phyloP scores from a whole-genome alignment of 2,888 invertebrate species.

The Deilephila elpenor region DNA sequence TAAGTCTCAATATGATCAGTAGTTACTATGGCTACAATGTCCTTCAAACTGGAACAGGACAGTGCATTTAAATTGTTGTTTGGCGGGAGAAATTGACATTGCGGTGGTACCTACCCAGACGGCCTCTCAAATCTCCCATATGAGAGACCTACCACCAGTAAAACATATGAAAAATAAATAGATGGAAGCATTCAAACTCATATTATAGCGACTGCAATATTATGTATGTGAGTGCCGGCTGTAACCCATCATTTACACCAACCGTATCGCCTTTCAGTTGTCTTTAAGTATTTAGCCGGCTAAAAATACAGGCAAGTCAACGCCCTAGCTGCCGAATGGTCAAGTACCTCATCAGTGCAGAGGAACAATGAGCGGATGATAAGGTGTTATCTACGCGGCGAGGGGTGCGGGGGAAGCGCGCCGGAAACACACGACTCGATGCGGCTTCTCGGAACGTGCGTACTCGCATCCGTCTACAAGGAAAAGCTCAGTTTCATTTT shows the following conservation, averaged over 20 bases:
- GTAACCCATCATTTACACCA: conserved; percentile 18
- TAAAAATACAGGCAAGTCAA: conserved; percentile 70
- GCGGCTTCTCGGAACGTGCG: conserved; percentile 67
- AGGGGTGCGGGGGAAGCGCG: conserved; percentile 56
- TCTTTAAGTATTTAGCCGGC: conserved; percentile 37
- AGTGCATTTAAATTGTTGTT: too few species aligned
- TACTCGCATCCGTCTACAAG: conserved; percentile 53
- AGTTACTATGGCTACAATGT: too few species aligned
- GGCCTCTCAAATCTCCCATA: too few species aligned
- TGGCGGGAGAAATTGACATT: too few species aligned
- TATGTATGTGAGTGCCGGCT: neutral
- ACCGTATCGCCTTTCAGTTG: conserved; percentile 32
- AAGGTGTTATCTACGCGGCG: conserved; percentile 75
- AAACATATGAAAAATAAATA: too few species aligned
- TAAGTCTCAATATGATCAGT: too few species aligned
- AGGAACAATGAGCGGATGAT: conserved; percentile 83
- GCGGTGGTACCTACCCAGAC: too few species aligned
- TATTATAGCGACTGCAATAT: neutral
- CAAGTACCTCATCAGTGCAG: conserved; percentile 69
- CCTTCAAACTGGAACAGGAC: too few species aligned
- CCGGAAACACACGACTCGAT: conserved; percentile 70
- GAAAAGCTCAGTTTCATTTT: conserved; percentile 27
- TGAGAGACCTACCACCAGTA: too few species aligned
- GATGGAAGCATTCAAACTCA: neutral
- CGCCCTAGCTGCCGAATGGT: conserved; percentile 66